Evolutionary conservation across 2,797 vertebrate genomes (phyloP).

Genomic region (Anguilla obscura): DNA sequence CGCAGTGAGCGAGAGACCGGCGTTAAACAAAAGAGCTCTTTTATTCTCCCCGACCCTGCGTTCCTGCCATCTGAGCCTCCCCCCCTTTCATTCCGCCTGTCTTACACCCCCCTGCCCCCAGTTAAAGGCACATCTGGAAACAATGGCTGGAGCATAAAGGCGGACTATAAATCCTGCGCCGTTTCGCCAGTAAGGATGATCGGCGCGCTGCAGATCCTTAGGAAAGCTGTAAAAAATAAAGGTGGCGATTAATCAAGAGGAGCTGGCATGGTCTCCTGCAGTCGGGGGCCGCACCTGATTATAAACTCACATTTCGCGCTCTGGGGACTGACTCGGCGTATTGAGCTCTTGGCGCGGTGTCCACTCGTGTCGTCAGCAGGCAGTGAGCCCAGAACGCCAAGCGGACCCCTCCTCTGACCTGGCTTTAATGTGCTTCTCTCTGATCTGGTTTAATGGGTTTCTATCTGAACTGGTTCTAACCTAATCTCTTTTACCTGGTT

Average conservation of each 20-base stretch:
- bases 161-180: slow-evolving; percentile 48
- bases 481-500: background rate
- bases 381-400: slow-evolving; percentile 16
- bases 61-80: slow-evolving; percentile 39
- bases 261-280: slow-evolving; percentile 37
- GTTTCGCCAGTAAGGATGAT: slow-evolving; percentile 48
- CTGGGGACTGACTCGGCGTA: slow-evolving; percentile 19
- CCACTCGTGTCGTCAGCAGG: background rate
- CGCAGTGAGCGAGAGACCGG: background rate
- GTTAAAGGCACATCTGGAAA: slow-evolving; percentile 57
- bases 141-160: slow-evolving; percentile 53
- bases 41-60: slow-evolving; percentile 33
- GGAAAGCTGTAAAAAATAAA: slow-evolving; percentile 52
- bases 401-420: slow-evolving; percentile 35
- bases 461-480: background rate
- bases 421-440: slow-evolving; percentile 45
- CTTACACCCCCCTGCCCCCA: slow-evolving; percentile 36
- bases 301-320: slow-evolving; percentile 34
- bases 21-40: background rate
- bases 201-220: slow-evolving; percentile 49
- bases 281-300: slow-evolving; percentile 39
- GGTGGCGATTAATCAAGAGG: slow-evolving; percentile 50
- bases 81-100: slow-evolving; percentile 39
- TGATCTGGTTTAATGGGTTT: slow-evolving; percentile 10
- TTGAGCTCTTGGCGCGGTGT: background rate